phyloP scores from a whole-genome alignment of 2,113 vertebrate genomes.

The Bostrychus sinensis region DNA sequence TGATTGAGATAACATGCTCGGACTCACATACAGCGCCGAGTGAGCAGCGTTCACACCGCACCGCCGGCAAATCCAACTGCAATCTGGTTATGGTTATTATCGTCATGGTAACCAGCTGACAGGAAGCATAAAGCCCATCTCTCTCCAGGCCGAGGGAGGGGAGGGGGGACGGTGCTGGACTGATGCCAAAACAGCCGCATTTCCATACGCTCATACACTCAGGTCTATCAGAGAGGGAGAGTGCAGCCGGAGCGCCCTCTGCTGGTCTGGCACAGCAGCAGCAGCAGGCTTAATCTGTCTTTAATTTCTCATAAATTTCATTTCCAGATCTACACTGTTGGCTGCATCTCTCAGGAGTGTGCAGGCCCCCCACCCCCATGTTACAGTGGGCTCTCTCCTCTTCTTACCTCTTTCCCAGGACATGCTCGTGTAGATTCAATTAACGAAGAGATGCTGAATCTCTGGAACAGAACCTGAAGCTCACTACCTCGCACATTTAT shows the following conservation, averaged over 20 bases:
- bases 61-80: conserved; percentile 42
- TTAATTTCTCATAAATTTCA: no score
- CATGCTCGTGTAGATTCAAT: no score
- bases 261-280: conserved; percentile 49
- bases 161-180: conserved; percentile 68
- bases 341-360: no score
- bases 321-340: no score
- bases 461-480: no score
- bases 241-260: conserved; percentile 74
- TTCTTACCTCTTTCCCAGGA: no score
- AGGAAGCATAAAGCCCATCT: conserved; percentile 56
- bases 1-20: conserved; percentile 32
- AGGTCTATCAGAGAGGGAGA: conserved; percentile 19
- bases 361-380: no score
- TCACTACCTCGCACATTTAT: no score
- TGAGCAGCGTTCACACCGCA: conserved; percentile 17
- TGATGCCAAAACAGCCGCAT: conserved; percentile 56
- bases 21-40: conserved; percentile 4
- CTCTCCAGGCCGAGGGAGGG: conserved; percentile 47
- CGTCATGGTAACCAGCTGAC: conserved; percentile 78
- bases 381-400: no score
- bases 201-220: conserved; percentile 30
- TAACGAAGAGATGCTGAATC: no score
- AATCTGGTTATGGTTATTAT: conserved; percentile 75
- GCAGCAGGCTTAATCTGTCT: no score